These are phyloP conservation scores for Panagrolaimus sp. DNA, from an alignment of 1,140 invertebrate species.

Conservation along the genomic window DNA sequence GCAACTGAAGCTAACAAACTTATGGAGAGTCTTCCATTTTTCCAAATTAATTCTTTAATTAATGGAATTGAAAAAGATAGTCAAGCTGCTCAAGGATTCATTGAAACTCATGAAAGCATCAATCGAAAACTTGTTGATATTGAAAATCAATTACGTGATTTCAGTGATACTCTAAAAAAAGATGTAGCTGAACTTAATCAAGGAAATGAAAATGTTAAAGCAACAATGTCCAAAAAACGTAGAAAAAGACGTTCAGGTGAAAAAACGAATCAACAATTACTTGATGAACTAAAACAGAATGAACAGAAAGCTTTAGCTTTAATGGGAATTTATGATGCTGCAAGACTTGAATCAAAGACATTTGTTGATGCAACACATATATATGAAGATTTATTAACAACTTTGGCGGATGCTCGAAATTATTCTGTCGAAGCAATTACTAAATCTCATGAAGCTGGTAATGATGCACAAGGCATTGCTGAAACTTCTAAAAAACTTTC, in stretches of 20 bases:
- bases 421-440: not conserved
- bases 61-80: conserved; percentile 36
- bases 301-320: conserved; percentile 23
- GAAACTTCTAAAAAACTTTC: conserved; percentile 2
- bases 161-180: conserved; percentile 5
- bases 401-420: conserved; percentile 27
- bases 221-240: not conserved
- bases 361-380: conserved; percentile 32
- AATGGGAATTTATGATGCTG: conserved; percentile 33
- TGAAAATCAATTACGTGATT: conserved; percentile 10
- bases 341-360: conserved; percentile 21
- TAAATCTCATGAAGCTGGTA: not conserved
- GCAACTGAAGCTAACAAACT: conserved; percentile 23
- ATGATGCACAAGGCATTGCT: conserved; percentile 3
- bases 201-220: conserved; percentile 19
- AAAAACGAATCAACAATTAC: not conserved
- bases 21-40: conserved; percentile 27
- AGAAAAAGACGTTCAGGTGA: not conserved
- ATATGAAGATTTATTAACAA: conserved; percentile 26
- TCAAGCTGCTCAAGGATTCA: conserved; percentile 6
- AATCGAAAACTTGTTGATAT: conserved; percentile 19
- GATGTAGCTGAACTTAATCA: conserved; percentile 14
- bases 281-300: conserved; percentile 24
- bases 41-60: conserved; percentile 26
- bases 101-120: conserved; percentile 12